Evolutionary conservation across 2,113 vertebrate genomes (phyloP).

Genomic region (Psettodes erumei): DNA sequence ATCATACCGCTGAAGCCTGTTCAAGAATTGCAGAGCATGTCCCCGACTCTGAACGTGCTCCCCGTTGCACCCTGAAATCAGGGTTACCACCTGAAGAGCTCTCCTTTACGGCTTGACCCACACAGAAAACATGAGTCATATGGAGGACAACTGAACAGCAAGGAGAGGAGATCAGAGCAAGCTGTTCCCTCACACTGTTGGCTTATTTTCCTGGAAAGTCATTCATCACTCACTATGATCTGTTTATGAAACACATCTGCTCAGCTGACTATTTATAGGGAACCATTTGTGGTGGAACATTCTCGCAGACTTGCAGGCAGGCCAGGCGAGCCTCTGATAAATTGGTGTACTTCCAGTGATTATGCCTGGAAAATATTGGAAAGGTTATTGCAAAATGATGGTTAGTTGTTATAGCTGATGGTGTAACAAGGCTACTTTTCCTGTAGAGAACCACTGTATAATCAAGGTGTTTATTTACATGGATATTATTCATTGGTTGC

Average conservation of each 20-base stretch:
- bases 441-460: background rate
- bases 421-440: background rate
- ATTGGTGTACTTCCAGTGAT: constrained; percentile 22
- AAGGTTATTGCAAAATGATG: constrained; percentile 9
- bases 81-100: constrained; percentile 13
- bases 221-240: constrained; percentile 70
- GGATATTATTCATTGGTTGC: background rate
- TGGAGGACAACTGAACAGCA: constrained; percentile 46
- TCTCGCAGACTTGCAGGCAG: constrained; percentile 12
- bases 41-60: background rate
- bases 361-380: constrained; percentile 15
- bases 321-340: background rate
- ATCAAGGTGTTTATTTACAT: background rate
- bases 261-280: constrained; percentile 55
- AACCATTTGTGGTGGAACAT: constrained; percentile 19
- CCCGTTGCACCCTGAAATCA: constrained; percentile 10
- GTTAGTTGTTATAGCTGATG: constrained; percentile 5
- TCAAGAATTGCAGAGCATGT: constrained; percentile 2
- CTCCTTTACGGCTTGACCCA: constrained; percentile 36
- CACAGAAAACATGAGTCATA: constrained; percentile 35
- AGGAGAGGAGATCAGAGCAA: constrained; percentile 43
- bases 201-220: constrained; percentile 56
- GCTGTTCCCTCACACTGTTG: constrained; percentile 55
- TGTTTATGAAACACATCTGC: constrained; percentile 67
- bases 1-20: background rate